Evolutionary conservation across 2,888 invertebrate genomes (phyloP), one percentile per base, ranked within the genome.

Genomic region (Slavum lentiscoides): DNA sequence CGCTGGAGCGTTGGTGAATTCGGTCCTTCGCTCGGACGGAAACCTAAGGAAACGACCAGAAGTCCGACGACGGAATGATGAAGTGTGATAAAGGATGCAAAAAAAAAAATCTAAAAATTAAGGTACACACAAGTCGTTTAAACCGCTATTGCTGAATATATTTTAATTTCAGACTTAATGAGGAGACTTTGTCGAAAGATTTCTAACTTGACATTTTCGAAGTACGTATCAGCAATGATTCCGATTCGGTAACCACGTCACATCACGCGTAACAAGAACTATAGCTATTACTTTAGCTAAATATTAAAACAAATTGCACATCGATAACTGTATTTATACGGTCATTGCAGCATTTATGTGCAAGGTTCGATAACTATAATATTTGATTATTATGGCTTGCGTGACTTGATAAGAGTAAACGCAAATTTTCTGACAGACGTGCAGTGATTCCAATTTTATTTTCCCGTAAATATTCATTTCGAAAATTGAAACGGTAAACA

Each of bases 1-100:
- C 64, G 64, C 55, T 39, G 70, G 64, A 55, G 21, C 69, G 30
- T 77, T 15, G 19, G 23, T 43, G 23, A 61, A 55, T 37, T 43
- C 43, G 15, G 61, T 53, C 15, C 21, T 70, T 21, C 37, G 30
- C 21, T 21, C 15, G 49, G 21, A 53, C 37, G 13, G 17, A 30
- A 5, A 2, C 5, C 11, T 7, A 76, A 61, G 37, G 30, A 2
- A 30, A 30, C 30, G 4, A 30, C n/a, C n/a, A 62, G 9, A 30
- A 19, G 68, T 68, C 23, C 53, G 53, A 68, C 23, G 68, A 53
- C 30, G 30, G 30, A 30, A 30, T 43, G 43, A 13, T 49, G 11
- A 49, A 49, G 1, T 9, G 13, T 13, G 15, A 49, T 49, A 49
- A 49, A 49, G 13, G 1, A 30, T 30, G 30, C 4, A 4, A 30